phyloP scores from a whole-genome alignment of 2,113 vertebrate species.

The Willisornis vidua region DNA sequence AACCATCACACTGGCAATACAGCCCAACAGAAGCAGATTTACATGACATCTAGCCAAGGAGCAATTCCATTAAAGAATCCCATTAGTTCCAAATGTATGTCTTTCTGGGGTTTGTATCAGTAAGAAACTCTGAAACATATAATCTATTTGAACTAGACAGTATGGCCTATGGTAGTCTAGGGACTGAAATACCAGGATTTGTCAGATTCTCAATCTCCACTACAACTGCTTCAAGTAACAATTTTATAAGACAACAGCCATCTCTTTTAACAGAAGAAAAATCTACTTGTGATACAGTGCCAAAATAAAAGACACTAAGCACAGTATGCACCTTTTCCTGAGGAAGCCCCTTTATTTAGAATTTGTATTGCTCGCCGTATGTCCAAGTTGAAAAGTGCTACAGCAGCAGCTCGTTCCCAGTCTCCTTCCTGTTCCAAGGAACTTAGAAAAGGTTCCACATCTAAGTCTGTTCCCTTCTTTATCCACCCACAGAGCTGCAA shows the following conservation, averaged over 20 bases:
- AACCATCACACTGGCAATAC: rapidly evolving
- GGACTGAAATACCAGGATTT: background rate
- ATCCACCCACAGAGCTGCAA: constrained; percentile 97
- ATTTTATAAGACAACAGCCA: background rate
- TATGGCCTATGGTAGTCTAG: background rate
- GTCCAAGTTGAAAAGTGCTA: constrained; percentile 96
- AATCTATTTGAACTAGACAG: background rate
- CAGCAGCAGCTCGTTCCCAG: constrained; percentile 94
- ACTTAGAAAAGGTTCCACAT: constrained; percentile 90
- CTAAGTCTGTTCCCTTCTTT: constrained; percentile 85
- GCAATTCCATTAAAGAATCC: background rate
- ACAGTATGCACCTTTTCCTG: constrained; percentile 83
- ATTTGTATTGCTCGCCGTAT: constrained; percentile 96
- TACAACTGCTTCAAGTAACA: background rate
- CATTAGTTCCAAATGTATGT: background rate
- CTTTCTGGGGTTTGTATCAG: background rate
- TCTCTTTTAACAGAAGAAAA: background rate
- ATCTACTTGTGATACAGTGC: background rate
- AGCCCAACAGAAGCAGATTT: background rate
- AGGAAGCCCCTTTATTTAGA: constrained; percentile 92
- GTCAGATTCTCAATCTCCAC: background rate
- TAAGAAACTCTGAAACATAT: background rate
- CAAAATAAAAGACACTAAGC: background rate
- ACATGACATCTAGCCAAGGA: background rate
- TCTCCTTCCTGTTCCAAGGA: constrained; percentile 92